Conservation (phyloP, 2,888 invertebrate species). For the Platerodrilus igneus region DNA sequence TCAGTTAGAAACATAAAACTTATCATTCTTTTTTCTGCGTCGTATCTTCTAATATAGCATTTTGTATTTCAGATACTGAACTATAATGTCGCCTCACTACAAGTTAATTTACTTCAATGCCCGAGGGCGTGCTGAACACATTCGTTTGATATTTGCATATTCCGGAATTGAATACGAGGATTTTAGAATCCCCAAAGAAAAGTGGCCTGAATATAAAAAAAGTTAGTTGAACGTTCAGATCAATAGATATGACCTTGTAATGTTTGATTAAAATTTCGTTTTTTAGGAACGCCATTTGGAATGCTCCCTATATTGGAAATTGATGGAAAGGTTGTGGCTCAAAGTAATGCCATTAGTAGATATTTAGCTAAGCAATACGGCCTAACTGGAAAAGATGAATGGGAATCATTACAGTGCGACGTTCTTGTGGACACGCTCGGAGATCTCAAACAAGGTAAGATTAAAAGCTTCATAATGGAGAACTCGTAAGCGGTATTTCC, state of each 20-base stretch:
- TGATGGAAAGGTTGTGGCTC: slow-evolving; percentile 53
- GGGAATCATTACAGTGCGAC: slow-evolving; percentile 55
- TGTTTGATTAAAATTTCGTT: background rate
- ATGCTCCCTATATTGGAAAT: slow-evolving; percentile 57
- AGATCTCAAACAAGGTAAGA: slow-evolving; percentile 53
- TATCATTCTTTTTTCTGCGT: too few species aligned
- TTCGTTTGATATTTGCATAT: slow-evolving; percentile 55
- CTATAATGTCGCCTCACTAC: slow-evolving; percentile 42
- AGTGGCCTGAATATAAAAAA: slow-evolving; percentile 53
- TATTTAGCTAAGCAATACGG: slow-evolving; percentile 53
- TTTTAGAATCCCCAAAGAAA: slow-evolving; percentile 51
- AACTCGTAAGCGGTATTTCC: too few species aligned
- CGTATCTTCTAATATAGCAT: too few species aligned
- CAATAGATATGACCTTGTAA: background rate
- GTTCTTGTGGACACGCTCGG: slow-evolving; percentile 54
- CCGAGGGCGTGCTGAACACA: slow-evolving; percentile 55
- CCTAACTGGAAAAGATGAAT: slow-evolving; percentile 53
- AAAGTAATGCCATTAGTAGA: slow-evolving; percentile 55
- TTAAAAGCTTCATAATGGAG: too few species aligned
- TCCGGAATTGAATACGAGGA: slow-evolving; percentile 55
- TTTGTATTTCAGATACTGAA: slow-evolving; percentile 21
- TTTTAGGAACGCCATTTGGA: slow-evolving; percentile 54
- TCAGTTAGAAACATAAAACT: too few species aligned
- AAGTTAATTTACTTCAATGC: slow-evolving; percentile 57
- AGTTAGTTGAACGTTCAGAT: too few species aligned